Evolutionary conservation across 2,888 invertebrate genomes (phyloP).

Genomic region (Agonopterix heracliana): DNA sequence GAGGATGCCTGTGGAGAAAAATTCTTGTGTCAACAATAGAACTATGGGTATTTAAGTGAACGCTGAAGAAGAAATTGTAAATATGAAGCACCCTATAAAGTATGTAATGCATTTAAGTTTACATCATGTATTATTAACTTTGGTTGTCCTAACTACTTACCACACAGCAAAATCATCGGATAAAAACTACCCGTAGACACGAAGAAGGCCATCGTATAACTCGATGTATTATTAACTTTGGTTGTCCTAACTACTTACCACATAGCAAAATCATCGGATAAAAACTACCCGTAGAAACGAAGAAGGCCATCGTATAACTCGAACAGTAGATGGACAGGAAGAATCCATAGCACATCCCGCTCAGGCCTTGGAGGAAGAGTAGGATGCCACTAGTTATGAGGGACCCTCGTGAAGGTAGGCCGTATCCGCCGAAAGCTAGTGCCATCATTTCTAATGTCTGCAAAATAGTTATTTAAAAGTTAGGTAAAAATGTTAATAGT

Average conservation of each 20-base stretch:
- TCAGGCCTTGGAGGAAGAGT: conserved; percentile 82
- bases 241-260: conserved; percentile 78
- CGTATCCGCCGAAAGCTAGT: conserved; percentile 78
- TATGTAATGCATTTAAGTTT: too few relatives aligned
- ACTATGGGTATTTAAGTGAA: too few relatives aligned
- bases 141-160: conserved; percentile 71
- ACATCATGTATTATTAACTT: too few relatives aligned
- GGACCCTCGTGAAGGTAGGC: conserved; percentile 79
- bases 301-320: conserved; percentile 88
- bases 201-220: conserved; percentile 89
- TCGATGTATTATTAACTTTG: conserved; percentile 39
- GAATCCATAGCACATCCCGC: conserved; percentile 92
- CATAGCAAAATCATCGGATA: conserved; percentile 92
- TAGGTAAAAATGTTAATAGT: too few relatives aligned
- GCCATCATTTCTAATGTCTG: conserved; percentile 75
- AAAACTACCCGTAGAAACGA: conserved; percentile 90
- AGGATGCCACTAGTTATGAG: conserved; percentile 77
- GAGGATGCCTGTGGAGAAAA: conserved; percentile 68
- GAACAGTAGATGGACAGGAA: conserved; percentile 87
- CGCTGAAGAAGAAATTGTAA: too few relatives aligned
- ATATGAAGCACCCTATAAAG: too few relatives aligned
- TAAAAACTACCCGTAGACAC: conserved; percentile 92
- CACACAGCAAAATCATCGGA: conserved; percentile 90
- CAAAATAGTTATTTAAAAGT: conserved; percentile 8
- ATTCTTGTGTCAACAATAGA: too few relatives aligned